Percentiles rank a stretch among this genome's conserved stretches.
Conservation (phyloP, 1,140 invertebrate species). For the Cyclina sinensis region DNA sequence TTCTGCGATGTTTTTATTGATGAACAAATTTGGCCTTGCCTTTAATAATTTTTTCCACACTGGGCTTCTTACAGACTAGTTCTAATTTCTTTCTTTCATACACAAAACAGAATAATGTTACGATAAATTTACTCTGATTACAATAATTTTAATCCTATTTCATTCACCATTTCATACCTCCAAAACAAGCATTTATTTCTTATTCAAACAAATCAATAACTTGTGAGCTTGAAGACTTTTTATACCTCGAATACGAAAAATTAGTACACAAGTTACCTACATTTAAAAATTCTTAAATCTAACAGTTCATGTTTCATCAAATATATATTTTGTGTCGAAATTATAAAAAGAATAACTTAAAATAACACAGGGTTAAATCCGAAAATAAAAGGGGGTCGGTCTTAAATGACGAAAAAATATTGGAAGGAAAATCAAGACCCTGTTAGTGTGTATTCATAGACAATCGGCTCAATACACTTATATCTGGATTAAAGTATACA, state of each 20-base stretch:
- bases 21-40: too few relatives aligned
- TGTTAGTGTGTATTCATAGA: conserved; percentile 33
- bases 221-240: background rate
- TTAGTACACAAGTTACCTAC: background rate
- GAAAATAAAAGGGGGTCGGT: conserved; percentile 37
- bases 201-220: conserved; percentile 17
- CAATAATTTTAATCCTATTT: conserved; percentile 28
- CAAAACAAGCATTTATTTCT: conserved; percentile 18
- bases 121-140: background rate
- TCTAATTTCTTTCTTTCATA: too few relatives aligned
- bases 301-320: background rate
- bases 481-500: conserved; percentile 12
- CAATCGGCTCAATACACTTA: conserved; percentile 20
- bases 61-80: too few relatives aligned
- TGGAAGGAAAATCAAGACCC: background rate
- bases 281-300: background rate
- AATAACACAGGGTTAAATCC: conserved; percentile 12
- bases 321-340: conserved; percentile 1
- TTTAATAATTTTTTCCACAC: too few relatives aligned
- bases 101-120: background rate
- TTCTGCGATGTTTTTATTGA: too few relatives aligned
- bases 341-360: conserved; percentile 8
- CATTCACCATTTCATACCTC: conserved; percentile 23
- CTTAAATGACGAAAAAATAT: conserved; percentile 40
- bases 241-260: background rate